Evolutionary conservation across 2,797 vertebrate species (phyloP).

Genomic region (Manis pentadactyla): DNA sequence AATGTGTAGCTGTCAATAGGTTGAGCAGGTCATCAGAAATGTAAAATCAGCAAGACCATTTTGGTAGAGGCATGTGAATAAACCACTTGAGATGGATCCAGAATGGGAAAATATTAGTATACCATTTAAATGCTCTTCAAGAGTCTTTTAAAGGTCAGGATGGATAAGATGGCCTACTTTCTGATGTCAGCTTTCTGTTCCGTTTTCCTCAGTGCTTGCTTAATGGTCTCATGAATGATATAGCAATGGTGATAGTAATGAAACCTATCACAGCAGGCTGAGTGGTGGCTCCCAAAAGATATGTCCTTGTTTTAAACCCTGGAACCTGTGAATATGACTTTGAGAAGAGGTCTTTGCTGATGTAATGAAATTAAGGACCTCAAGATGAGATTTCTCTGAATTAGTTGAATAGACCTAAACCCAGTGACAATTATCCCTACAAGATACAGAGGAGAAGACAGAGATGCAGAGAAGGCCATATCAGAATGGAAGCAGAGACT

Average conservation of each 20-base stretch:
- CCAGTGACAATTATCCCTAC: neutral
- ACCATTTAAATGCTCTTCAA: neutral
- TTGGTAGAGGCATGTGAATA: neutral
- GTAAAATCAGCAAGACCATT: neutral
- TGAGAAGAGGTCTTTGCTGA: neutral
- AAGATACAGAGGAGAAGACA: neutral
- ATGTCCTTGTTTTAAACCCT: neutral
- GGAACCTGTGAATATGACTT: neutral
- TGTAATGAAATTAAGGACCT: neutral
- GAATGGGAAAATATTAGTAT: neutral
- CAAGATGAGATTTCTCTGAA: neutral
- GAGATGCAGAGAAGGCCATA: neutral
- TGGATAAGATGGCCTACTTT: neutral
- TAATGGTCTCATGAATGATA: neutral
- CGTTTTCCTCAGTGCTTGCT: neutral
- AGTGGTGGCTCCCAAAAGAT: neutral
- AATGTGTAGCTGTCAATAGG: neutral
- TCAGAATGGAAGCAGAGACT: neutral
- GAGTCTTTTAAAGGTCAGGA: neutral
- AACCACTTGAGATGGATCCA: neutral
- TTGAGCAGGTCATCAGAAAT: neutral
- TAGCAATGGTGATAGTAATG: neutral
- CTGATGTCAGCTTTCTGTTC: neutral
- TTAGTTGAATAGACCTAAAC: neutral
- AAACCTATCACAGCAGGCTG: neutral